A percentile compares a stretch with the other conserved stretches of the same genome.
These are phyloP conservation scores for Drosophila ogumai DNA, from an alignment of 1,140 invertebrate species.

Conservation along the genomic window DNA sequence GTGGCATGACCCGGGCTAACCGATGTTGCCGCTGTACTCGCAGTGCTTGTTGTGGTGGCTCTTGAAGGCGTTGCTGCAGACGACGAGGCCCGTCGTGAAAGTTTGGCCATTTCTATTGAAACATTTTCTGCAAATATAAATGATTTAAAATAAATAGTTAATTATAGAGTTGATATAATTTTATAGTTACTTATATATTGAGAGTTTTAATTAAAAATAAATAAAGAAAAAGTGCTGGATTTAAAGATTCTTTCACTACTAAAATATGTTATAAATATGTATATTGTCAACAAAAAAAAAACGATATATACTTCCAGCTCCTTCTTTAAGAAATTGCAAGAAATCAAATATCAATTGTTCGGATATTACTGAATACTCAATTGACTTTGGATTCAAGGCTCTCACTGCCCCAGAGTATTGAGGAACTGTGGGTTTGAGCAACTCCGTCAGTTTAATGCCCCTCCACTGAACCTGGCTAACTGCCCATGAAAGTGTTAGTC, in stretches of 20 bases:
- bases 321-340: not conserved
- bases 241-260: not conserved
- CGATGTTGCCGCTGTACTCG: slow-evolving; percentile 15
- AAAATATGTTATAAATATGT: too few species aligned
- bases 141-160: not conserved
- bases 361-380: slow-evolving; percentile 8
- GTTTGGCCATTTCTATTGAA: slow-evolving; percentile 85
- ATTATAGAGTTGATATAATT: not conserved
- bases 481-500: slow-evolving; percentile 42
- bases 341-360: slow-evolving; percentile 11
- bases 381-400: slow-evolving; percentile 2
- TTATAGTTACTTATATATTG: not conserved
- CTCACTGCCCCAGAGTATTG: not conserved
- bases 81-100: slow-evolving; percentile 84
- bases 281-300: not conserved
- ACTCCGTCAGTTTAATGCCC: slow-evolving; percentile 14
- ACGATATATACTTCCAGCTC: not conserved
- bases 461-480: slow-evolving; percentile 20
- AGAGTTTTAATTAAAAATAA: not conserved
- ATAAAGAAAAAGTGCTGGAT: not conserved
- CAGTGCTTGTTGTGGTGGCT: slow-evolving; percentile 51
- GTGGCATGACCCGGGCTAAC: slow-evolving; percentile 21
- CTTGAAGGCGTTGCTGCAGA: slow-evolving; percentile 78
- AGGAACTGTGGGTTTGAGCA: slow-evolving; percentile 3
- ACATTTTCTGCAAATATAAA: slow-evolving; percentile 77